A percentile compares a stretch with the other conserved stretches of the same genome.
Evolutionary conservation across 2,797 vertebrate species (phyloP).

Genomic region (Natrix natrix): DNA sequence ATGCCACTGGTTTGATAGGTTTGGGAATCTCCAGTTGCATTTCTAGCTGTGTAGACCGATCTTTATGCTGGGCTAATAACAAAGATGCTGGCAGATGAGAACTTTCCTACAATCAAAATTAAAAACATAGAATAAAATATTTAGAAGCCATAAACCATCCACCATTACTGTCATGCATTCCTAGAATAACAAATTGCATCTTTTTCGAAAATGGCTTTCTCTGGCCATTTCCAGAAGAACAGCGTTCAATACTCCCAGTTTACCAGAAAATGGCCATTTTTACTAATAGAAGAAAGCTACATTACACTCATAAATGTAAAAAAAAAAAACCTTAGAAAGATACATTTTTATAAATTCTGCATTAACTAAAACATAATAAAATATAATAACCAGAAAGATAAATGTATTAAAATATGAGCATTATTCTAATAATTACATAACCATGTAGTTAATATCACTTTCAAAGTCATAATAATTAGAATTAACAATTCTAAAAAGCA

Average conservation of each 20-base stretch:
- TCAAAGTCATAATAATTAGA: constrained; percentile 57
- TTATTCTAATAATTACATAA: not conserved
- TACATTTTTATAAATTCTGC: constrained; percentile 71
- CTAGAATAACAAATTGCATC: constrained; percentile 46
- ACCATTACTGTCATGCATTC: constrained; percentile 45
- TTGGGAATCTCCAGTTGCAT: constrained; percentile 90
- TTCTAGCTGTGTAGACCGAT: constrained; percentile 87
- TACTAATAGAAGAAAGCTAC: constrained; percentile 70
- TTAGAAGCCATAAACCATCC: constrained; percentile 34
- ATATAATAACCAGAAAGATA: constrained; percentile 64
- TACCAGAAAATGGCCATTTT: constrained; percentile 59
- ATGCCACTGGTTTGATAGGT: constrained; percentile 86
- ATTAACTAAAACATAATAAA: constrained; percentile 69
- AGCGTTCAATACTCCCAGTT: constrained; percentile 45
- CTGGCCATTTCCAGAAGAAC: constrained; percentile 39
- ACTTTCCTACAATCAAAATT: constrained; percentile 80
- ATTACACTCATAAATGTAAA: constrained; percentile 63
- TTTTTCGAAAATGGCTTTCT: constrained; percentile 31
- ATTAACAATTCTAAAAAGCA: constrained; percentile 66
- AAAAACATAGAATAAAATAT: constrained; percentile 37
- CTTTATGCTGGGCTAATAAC: constrained; percentile 93
- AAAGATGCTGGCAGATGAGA: constrained; percentile 90
- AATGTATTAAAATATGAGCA: constrained; percentile 59
- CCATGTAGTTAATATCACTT: not conserved
- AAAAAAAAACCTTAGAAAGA: constrained; percentile 66